These are phyloP conservation scores for Bryconaethiops microstoma DNA, from an alignment of 2,797 vertebrate genomes.

Conservation along the genomic window DNA sequence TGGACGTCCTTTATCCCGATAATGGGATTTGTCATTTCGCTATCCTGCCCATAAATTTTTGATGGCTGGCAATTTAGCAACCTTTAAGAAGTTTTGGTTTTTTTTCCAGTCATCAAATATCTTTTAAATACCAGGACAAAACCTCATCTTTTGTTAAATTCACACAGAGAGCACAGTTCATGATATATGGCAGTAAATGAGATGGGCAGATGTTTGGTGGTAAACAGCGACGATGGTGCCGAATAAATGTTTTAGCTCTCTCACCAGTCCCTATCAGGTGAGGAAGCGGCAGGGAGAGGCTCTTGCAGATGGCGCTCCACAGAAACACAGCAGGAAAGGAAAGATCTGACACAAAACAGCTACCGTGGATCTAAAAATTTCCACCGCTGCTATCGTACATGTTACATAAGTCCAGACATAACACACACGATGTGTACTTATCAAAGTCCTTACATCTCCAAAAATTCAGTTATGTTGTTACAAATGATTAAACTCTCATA, in stretches of 20 bases:
- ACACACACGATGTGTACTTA: constrained; percentile 1
- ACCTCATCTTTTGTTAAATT: no score
- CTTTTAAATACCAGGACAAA: neutral
- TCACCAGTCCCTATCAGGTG: constrained; percentile 38
- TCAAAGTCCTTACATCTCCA: constrained; percentile 29
- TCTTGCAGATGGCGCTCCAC: constrained; percentile 45
- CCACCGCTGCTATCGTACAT: neutral
- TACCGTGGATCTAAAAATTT: neutral
- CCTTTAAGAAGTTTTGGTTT: constrained; percentile 32
- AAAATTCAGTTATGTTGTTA: constrained; percentile 10
- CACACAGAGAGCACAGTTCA: neutral
- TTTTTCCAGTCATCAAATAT: constrained; percentile 4
- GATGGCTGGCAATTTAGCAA: constrained; percentile 75
- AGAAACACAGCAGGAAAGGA: constrained; percentile 28
- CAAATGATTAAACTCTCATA: constrained; percentile 47
- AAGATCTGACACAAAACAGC: neutral
- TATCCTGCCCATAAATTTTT: constrained; percentile 82
- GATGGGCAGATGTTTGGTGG: constrained; percentile 39
- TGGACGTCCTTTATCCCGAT: constrained; percentile 86
- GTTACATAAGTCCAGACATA: neutral
- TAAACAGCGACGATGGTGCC: constrained; percentile 46
- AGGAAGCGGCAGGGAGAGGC: constrained; percentile 47
- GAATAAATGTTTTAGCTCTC: constrained; percentile 58
- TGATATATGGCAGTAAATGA: constrained; percentile 20
- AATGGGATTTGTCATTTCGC: constrained; percentile 89